These are phyloP conservation scores for Volucella inanis DNA, from an alignment of 2,888 invertebrate genomes.

Conservation along the genomic window DNA sequence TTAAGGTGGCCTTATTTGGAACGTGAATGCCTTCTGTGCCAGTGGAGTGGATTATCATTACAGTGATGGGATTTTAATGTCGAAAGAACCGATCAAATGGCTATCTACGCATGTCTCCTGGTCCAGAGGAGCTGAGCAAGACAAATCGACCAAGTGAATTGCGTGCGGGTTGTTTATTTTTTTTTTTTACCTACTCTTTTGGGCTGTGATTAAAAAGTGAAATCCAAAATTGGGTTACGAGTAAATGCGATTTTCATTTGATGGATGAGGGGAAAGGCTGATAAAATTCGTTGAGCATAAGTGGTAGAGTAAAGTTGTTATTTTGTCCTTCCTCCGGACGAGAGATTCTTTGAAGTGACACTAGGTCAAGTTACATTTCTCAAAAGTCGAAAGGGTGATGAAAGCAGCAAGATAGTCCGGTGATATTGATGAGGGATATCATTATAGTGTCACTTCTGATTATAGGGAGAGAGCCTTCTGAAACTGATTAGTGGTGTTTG, in stretches of 20 bases:
- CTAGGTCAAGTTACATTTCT: too few species aligned
- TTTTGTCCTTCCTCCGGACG: too few species aligned
- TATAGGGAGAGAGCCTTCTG: too few species aligned
- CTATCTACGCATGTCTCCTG: conserved; percentile 48
- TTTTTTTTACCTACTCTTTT: conserved; percentile 5
- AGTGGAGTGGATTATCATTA: conserved; percentile 23
- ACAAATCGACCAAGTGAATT: conserved; percentile 17
- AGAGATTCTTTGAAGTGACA: too few species aligned
- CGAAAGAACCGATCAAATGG: conserved; percentile 1
- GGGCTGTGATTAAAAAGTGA: conserved; percentile 51
- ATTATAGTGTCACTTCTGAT: too few species aligned
- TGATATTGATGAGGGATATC: too few species aligned
- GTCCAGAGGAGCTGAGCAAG: conserved; percentile 25
- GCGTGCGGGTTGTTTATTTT: neutral
- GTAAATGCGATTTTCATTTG: conserved; percentile 23
- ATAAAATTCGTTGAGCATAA: neutral
- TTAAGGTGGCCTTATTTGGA: conserved; percentile 61
- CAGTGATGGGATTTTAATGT: conserved; percentile 31
- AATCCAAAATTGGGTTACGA: conserved; percentile 50
- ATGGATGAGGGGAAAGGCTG: conserved; percentile 7
- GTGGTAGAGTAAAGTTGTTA: too few species aligned
- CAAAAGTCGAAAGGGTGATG: too few species aligned
- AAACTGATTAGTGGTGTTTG: too few species aligned
- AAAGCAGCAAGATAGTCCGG: too few species aligned
- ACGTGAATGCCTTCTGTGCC: conserved; percentile 35